phyloP scores from a whole-genome alignment of 2,113 vertebrate species.

The Channa maculata region DNA sequence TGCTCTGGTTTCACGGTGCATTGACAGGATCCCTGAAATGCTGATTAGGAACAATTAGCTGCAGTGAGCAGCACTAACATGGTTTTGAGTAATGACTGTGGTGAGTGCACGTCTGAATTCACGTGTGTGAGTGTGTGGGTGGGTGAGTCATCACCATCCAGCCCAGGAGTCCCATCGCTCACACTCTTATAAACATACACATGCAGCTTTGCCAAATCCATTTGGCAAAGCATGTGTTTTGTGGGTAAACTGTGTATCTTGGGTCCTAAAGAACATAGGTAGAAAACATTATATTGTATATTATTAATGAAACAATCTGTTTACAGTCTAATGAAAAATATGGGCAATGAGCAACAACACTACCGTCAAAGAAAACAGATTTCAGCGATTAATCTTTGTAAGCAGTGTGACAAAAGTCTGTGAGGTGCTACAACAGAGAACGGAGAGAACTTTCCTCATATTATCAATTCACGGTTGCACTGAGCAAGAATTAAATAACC shows the following conservation, averaged over 20 bases:
- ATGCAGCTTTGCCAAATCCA: conserved; percentile 51
- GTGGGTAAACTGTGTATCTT: conserved; percentile 47
- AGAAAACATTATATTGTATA: conserved; percentile 20
- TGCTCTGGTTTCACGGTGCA: conserved; percentile 66
- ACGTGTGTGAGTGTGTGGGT: conserved; percentile 40
- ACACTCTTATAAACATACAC: conserved; percentile 29
- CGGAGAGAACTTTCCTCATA: background rate
- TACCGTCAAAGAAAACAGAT: background rate
- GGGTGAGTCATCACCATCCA: conserved; percentile 68
- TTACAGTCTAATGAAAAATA: background rate
- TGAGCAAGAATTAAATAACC: background rate
- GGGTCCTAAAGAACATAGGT: conserved; percentile 24
- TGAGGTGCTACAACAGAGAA: background rate
- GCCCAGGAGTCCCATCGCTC: conserved; percentile 50
- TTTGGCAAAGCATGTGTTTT: conserved; percentile 52
- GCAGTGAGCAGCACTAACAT: conserved; percentile 58
- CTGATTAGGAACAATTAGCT: conserved; percentile 73
- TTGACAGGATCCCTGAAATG: conserved; percentile 60
- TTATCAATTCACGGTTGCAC: background rate
- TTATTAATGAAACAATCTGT: conserved; percentile 8
- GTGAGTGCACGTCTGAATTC: conserved; percentile 54
- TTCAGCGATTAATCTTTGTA: too few relatives aligned
- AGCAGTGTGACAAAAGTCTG: background rate
- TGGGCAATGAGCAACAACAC: too few relatives aligned
- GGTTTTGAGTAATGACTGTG: conserved; percentile 63